Base-by-base conservation (phyloP, 2,888 invertebrate species). In the Pollenia amentaria region DNA sequence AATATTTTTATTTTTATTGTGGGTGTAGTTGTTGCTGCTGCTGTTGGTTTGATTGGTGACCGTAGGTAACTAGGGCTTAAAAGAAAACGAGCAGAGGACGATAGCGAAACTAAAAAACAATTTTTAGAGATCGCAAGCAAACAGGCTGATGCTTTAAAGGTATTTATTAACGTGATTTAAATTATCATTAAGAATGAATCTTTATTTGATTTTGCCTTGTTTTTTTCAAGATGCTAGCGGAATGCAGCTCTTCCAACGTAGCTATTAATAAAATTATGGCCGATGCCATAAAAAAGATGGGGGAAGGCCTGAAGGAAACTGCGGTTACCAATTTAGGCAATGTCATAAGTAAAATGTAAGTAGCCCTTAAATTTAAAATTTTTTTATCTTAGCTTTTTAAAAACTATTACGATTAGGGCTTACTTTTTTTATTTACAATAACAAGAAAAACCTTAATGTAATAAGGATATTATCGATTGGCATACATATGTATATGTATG, bases 61-160 rank as follows among this genome's bases (percentile, higher is more conserved):
- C n/a, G n/a, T n/a, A n/a, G n/a, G n/a, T n/a, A n/a, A n/a, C n/a
- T n/a, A n/a, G n/a, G 14, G 18, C 21, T 48, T 4, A 67, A 48
- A 67, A 21, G 67, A 21, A 46, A 46, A 21, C 46, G 21, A 14
- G 46, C 29, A 1, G 48, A 48, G 29, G 67, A 67, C 14, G 46
- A 67, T 4, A 12, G 3, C 21, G 46, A 46, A 3, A 67, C 67
- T 4, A 46, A 67, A 46, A 67, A 44, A 44, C 14, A 14, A 8
- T 46, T 46, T 12, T 46, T 67, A 21, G 67, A 67, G 2, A 67
- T 67, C 6, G 67, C 46, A 48, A 21, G 21, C 16, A 67, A 67
- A 14, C 67, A 67, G 29, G 46, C 67, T 48, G 67, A 67, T 29
- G 46, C 46, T 46, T 67, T 67, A 14, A 67, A 67, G 48, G 55